phyloP scores from a whole-genome alignment of 1,140 invertebrate genomes.

The Pantala flavescens region DNA sequence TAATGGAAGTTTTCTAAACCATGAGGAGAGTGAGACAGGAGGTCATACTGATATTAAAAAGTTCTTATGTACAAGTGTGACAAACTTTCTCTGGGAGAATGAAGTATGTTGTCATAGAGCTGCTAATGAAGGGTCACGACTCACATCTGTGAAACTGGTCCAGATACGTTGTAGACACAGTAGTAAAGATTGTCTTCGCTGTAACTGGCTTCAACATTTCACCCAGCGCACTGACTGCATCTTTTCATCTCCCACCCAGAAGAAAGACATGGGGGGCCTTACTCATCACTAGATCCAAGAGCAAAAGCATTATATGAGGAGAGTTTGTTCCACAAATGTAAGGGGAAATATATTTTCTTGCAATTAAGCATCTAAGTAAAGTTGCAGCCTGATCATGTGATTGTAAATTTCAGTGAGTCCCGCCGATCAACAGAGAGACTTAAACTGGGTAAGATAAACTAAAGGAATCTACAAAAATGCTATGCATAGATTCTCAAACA shows the following conservation, averaged over 20 bases:
- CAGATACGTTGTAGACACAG: neutral
- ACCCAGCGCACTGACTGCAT: neutral
- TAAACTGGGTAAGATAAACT: neutral
- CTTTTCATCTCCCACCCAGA: neutral
- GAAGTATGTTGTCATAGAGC: neutral
- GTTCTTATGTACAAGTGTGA: neutral
- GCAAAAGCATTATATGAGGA: neutral
- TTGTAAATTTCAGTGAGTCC: too few relatives aligned
- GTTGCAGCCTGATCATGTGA: neutral
- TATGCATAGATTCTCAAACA: neutral
- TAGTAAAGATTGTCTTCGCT: neutral
- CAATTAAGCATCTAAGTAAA: neutral
- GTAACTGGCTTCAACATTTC: neutral
- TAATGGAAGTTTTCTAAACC: neutral
- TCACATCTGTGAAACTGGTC: neutral
- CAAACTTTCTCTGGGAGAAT: neutral
- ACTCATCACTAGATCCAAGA: constrained; percentile 5
- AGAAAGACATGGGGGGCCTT: neutral
- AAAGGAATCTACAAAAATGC: neutral
- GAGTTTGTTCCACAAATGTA: neutral
- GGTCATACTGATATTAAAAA: neutral
- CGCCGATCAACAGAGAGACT: too few relatives aligned
- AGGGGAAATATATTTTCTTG: neutral
- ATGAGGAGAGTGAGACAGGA: neutral
- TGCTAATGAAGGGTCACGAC: neutral